Base-by-base conservation (phyloP, 2,797 vertebrate genomes). In the Poecilia wingei region DNA sequence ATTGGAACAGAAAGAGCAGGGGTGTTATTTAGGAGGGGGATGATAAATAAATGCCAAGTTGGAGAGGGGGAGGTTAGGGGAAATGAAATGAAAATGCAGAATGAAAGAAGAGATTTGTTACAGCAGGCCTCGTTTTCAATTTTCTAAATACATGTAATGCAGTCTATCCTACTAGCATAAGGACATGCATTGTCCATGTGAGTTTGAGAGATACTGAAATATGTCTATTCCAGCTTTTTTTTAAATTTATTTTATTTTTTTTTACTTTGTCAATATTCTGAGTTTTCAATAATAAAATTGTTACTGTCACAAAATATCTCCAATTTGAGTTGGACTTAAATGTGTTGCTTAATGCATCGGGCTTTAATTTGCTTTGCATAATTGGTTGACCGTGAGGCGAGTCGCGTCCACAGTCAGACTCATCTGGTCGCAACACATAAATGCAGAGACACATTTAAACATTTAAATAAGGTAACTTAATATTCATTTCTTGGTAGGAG, bases 281-380 rank as follows among this genome's bases (percentile, higher is more conserved):
- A 82, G 76, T 80, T 82, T 83, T 25, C 74, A 85, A 84, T 70
- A 74, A 33, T 61, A 74, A 59, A 76, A 76, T 49, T 85, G 79
- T 82, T 66, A 76, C 41, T 87, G 12, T 18, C 88, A 87, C 72
- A 76, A 81, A 88, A 88, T 43, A 77, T 83, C 76, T 91, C 79
- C 53, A 64, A 69, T 59, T 82, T 89, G 72, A 86, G 74, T 86
- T 82, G n/a, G 82, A 87, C 73, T 83, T 66, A 71, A 86, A 90
- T 78, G 87, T 77, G 81, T 79, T 85, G 89, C 87, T 89, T 93
- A 87, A 80, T 92, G 90, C 88, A 90, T 76, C 86, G 84, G 77
- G 77, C 47, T 79, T 82, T 22, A 25, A 28, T 22, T 84, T 82
- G 77, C 83, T 87, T 83, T 78, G 71, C 71, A 79, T 84, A 84